These are phyloP conservation scores for Stichopus horrens DNA, from an alignment of 53 echinoderm and acorn worm genomes.

Conservation along the genomic window DNA sequence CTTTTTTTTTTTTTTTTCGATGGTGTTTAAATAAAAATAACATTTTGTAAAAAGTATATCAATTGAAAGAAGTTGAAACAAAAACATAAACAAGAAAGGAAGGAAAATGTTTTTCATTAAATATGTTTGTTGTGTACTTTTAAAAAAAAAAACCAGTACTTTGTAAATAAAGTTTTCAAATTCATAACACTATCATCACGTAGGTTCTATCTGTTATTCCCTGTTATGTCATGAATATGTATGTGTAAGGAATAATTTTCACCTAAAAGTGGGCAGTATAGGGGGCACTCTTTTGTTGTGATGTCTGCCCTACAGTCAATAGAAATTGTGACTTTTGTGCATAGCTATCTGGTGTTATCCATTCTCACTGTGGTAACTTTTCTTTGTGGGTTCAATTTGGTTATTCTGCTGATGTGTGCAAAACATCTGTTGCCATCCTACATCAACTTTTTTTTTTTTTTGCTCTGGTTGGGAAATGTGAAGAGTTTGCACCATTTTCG, in stretches of 20 bases:
- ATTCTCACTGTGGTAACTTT: no score
- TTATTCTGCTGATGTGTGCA: no score
- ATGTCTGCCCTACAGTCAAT: no score
- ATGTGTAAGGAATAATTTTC: background rate
- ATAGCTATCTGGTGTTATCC: no score
- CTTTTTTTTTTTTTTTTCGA: background rate
- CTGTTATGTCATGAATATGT: background rate
- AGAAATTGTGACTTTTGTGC: no score
- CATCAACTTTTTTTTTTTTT: no score
- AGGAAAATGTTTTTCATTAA: background rate
- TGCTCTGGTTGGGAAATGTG: no score
- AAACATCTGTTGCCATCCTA: no score
- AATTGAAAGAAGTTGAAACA: background rate
- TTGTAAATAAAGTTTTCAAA: slow-evolving; percentile 29
- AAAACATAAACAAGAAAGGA: background rate
- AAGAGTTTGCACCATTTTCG: no score
- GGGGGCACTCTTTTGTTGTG: no score
- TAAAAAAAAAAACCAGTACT: slow-evolving; percentile 17
- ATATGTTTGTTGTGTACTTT: slow-evolving; percentile 40
- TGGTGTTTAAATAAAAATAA: slow-evolving; percentile 14
- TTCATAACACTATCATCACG: background rate
- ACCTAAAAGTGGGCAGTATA: no score
- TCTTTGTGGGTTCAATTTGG: no score
- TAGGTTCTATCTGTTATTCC: background rate
- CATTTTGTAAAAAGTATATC: slow-evolving; percentile 32